Base-by-base conservation (phyloP, 2,797 vertebrate species). In the Hypotaenidia okinawae region DNA sequence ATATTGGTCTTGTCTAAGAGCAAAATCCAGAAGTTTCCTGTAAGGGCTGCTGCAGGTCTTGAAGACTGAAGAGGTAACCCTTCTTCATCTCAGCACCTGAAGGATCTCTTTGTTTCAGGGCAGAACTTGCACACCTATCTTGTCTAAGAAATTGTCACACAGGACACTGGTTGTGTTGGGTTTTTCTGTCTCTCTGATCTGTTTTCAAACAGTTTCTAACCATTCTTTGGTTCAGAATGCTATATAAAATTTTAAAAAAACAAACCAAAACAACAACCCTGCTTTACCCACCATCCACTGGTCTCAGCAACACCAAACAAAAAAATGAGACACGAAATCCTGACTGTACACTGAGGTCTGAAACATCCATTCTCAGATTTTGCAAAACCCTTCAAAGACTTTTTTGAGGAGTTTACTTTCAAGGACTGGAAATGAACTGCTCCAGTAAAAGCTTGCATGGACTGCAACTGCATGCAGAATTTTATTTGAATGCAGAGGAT, bases 71-170 rank as follows among this genome's bases (percentile, higher is more conserved):
- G 32, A 59, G 37, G 54, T 27, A 54, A 51, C 0, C 24, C 11
- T 55, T 41, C 24, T 87, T 84, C 57, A 66, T 11, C 39, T 76
- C n/a, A 70, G 32, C 57, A 77, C 11, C 39, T 70, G 77, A 70
- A 30, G 11, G 5, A n/a, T 74, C 4, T 32, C 55, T 30, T 19
- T 74, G 9, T 83, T 70, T 54, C 35, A 63, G 24, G 18, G 18
- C 3, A 92, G 37, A 89, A 80, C 61, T 82, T 45, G 77, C 89
- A 74, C 30, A 5, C 1, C 0, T 35, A 69, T 35, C 32, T 81
- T 16, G 9, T 35, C 8, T 57, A 49, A 84, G 19, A 49, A 59
- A 47, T 0, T 0, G 1, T 62, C 52, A 72, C 15, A 45, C 0
- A 1, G 13, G 6, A 76, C 35, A 88, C 2, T 0, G 4, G 9